Evolutionary conservation across 2,888 invertebrate species (phyloP).

Genomic region (Falcaria lacertinaria): DNA sequence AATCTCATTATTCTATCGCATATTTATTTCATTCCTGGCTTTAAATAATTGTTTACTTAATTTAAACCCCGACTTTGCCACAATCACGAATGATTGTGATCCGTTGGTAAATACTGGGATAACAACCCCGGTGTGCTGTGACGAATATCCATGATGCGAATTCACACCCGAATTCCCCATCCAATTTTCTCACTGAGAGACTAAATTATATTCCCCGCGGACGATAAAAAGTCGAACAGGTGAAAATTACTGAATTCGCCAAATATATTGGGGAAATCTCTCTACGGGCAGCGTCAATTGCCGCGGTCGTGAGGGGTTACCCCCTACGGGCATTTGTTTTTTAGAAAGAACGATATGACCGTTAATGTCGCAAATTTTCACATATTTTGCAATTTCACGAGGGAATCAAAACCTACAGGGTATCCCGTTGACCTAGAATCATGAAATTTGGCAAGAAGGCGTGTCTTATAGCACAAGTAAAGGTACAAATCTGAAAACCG

Average conservation of each 20-base stretch:
- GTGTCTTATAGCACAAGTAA: no score
- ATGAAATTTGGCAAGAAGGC: no score
- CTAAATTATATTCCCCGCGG: constrained; percentile 31
- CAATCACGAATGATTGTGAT: not conserved
- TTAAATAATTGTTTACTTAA: no score
- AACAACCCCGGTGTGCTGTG: constrained; percentile 1
- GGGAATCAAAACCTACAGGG: no score
- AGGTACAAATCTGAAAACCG: no score
- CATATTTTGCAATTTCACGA: no score
- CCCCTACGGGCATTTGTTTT: constrained; percentile 5
- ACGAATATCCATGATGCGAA: constrained; percentile 15
- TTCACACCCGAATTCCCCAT: constrained; percentile 18
- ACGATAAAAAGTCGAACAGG: constrained; percentile 26
- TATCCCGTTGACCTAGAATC: no score
- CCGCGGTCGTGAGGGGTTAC: constrained; percentile 2
- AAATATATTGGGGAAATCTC: constrained; percentile 27
- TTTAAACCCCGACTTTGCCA: no score
- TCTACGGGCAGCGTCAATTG: constrained; percentile 12
- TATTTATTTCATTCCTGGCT: no score
- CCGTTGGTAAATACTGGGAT: not conserved
- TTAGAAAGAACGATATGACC: no score
- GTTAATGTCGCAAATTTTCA: no score
- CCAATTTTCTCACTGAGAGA: constrained; percentile 28
- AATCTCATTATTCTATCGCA: no score
- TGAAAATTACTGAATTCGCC: constrained; percentile 23